Base-by-base conservation (phyloP, 2,797 vertebrate species). In the Chloroceryle inda region DNA sequence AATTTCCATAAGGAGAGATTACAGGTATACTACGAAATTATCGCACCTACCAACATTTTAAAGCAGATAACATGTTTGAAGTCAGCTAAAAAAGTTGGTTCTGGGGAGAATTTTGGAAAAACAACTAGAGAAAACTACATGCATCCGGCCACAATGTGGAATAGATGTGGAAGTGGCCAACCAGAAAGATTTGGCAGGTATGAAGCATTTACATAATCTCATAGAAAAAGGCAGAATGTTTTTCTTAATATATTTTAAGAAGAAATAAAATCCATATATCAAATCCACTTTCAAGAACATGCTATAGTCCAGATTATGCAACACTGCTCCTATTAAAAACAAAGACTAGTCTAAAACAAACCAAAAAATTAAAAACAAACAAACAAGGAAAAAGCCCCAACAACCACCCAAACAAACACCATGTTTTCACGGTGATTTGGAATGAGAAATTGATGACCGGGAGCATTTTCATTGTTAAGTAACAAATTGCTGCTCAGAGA, bases 401-500 rank as follows among this genome's bases (percentile, higher is more conserved):
- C 69, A 33, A 56, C 31, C 16, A 45, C 31, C 4, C 4, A 27
- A 38, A 27, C 18, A 13, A 47, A 37, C 24, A 29, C 42, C 2
- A 1, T 6, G 40, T 40, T 16, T 38, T 47, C 29, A 49, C 5
- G 38, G 22, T 18, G n/a, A 37, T 94, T 58, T 69, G 35, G 94
- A 94, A 81, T 49, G 23, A 67, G 44, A 92, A 94, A 82, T 21
- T 91, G 73, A 88, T 63, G 42, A 68, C 24, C 55, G 59, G n/a
- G 29, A 90, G 59, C 37, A 6, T 91, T 91, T 91, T 76, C 71
- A 88, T 73, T 59, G 20, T 85, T 67, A 95, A 73, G 53, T 59
- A 96, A 89, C 55, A 79, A 94, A 92, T 45, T 49, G 52, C 56
- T 85, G 90, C 92, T 93, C 80, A 82, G 89, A 91, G 77, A 83